Evolutionary conservation across 2,888 invertebrate genomes (phyloP).

Genomic region (Galerucella calmariensis): DNA sequence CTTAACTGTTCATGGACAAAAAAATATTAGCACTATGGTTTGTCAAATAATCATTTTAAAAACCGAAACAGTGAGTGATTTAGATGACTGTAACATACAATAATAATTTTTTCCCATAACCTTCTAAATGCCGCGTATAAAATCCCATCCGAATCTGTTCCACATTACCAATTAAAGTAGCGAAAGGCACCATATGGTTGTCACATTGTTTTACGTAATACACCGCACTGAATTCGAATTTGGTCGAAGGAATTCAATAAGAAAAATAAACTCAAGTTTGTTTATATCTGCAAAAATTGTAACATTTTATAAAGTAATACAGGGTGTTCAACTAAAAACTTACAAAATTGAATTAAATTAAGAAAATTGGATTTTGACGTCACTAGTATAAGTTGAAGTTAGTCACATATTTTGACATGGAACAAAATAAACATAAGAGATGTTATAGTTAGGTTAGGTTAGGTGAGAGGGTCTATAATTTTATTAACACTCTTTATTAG

Average conservation of each 20-base stretch:
- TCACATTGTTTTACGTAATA: constrained; percentile 33
- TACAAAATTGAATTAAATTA: too few species aligned
- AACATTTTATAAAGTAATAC: background rate
- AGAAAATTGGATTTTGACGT: too few species aligned
- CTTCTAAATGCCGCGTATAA: constrained; percentile 17
- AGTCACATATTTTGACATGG: too few species aligned
- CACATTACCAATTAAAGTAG: constrained; percentile 33
- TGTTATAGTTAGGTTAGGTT: too few species aligned
- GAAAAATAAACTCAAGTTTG: constrained; percentile 11
- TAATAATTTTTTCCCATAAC: constrained; percentile 30
- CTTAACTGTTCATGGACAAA: too few species aligned
- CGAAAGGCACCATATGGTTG: constrained; percentile 27
- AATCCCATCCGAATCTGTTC: constrained; percentile 33
- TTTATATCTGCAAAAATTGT: constrained; percentile 9
- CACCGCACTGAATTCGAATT: constrained; percentile 13
- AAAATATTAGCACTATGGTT: too few species aligned
- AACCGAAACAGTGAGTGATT: background rate
- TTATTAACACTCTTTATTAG: too few species aligned
- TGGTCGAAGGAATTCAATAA: constrained; percentile 19
- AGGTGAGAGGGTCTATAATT: too few species aligned
- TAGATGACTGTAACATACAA: background rate
- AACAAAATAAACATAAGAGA: too few species aligned
- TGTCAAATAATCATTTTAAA: too few species aligned
- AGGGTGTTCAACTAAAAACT: too few species aligned
- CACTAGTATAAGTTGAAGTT: too few species aligned